Percentiles rank a stretch among this genome's conserved stretches.
These are phyloP conservation scores for Aplysia californica DNA, from an alignment of 1,140 invertebrate genomes.

Conservation along the genomic window DNA sequence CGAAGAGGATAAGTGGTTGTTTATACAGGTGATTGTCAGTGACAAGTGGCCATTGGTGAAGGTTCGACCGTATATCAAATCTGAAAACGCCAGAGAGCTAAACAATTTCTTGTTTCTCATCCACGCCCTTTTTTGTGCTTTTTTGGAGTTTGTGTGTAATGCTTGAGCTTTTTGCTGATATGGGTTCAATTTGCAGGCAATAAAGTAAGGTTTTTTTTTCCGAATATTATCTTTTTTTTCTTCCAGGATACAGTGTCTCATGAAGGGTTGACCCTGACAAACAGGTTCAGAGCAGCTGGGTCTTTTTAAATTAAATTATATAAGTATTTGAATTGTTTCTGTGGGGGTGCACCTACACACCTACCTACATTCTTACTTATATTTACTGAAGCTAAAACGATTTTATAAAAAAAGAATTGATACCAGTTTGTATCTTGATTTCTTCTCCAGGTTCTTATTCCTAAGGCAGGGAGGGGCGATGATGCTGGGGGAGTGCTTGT, in stretches of 20 bases:
- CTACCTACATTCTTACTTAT: too few relatives aligned
- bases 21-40: too few relatives aligned
- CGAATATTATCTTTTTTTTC: not conserved
- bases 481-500: not conserved
- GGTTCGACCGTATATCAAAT: too few relatives aligned
- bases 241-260: too few relatives aligned
- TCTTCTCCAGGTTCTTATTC: constrained; percentile 9
- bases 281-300: too few relatives aligned
- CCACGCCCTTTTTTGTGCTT: not conserved
- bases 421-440: not conserved
- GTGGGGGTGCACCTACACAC: too few relatives aligned
- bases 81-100: not conserved
- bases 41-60: too few relatives aligned
- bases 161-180: too few relatives aligned
- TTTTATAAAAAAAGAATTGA: too few relatives aligned
- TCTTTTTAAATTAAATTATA: not conserved
- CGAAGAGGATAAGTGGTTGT: too few relatives aligned
- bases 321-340: not conserved
- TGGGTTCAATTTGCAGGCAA: too few relatives aligned
- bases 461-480: not conserved
- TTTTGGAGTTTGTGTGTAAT: not conserved
- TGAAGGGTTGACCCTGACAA: not conserved
- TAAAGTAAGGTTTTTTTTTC: not conserved
- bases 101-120: not conserved
- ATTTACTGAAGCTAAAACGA: too few relatives aligned